These are phyloP conservation scores for Microtus ochrogaster DNA, from an alignment of 2,113 vertebrate genomes.

Conservation along the genomic window DNA sequence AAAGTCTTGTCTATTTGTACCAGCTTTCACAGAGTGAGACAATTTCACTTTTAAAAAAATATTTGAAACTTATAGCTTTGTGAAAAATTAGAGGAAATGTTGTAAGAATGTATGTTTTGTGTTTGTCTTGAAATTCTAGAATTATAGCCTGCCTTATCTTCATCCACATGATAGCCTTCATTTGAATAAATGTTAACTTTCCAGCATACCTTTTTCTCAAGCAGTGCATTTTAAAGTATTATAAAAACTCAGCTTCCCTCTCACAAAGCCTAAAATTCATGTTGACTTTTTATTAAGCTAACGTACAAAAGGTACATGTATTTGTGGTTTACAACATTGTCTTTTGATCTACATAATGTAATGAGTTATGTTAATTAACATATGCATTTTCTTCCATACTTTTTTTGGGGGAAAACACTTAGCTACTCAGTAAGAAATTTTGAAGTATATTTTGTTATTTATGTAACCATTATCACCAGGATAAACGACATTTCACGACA, in stretches of 20 bases:
- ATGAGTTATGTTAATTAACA: neutral
- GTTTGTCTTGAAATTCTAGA: slow-evolving; percentile 4
- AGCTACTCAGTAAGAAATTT: neutral
- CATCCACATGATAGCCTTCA: neutral
- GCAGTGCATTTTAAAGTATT: slow-evolving; percentile 19
- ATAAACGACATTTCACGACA: neutral
- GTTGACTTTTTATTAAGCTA: neutral
- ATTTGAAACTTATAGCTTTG: neutral
- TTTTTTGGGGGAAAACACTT: neutral
- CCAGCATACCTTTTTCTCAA: slow-evolving; percentile 16
- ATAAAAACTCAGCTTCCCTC: neutral
- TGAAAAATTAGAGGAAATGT: neutral
- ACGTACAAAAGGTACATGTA: neutral
- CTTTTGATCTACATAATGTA: neutral
- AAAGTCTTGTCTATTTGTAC: slow-evolving; percentile 54
- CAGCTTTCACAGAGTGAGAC: slow-evolving; percentile 36
- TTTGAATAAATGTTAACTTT: slow-evolving; percentile 41
- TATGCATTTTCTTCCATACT: neutral
- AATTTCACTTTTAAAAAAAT: slow-evolving; percentile 66
- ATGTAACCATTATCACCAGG: neutral
- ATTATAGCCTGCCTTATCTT: neutral
- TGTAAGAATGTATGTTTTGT: neutral
- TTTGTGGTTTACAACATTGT: neutral
- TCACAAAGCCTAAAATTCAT: slow-evolving; percentile 21
- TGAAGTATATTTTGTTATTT: neutral